Base-by-base conservation (phyloP, 2,888 invertebrate genomes). In the Pycnomerus fuliginosus region DNA sequence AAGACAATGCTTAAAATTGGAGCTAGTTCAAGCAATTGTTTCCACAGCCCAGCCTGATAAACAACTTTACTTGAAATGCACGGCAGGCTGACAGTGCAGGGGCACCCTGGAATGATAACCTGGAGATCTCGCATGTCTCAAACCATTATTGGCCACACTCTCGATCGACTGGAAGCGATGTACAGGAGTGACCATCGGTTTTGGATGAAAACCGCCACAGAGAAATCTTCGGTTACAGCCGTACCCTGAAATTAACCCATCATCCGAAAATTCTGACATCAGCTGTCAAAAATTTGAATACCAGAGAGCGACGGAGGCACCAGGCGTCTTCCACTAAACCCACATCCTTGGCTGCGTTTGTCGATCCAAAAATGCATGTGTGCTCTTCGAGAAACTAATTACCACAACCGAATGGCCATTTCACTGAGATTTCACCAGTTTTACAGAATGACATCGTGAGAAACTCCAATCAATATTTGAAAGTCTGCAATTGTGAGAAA, bases 311-410 rank as follows among this genome's bases (percentile, higher is more conserved):
- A 83, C 41, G 84, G 80, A 52, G 84, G 83, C 53, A 84, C 80
- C 53, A 83, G 79, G 60, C 82, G 82, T 64, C 86, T 80, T 64
- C 85, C 85, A 67, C 77, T 80, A 72, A 85, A 85, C 60, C 84
- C 83, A 75, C 85, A 85, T 76, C 77, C 76, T 72, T 86, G 84
- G 70, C 85, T 83, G 65, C 86, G 84, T 74, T 88, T 88, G 73
- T 87, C 86, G 71, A 88, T 88, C 88, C 88, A 89, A 79, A 89
- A 88, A 86, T 89, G 88, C 88, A 88, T 89, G 67, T 61, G 65
- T 56, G 39, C 34, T 15, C 29, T 35, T 14, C 3, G 16, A 14
- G 25, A 34, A 39, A 29, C 25, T 42, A 8, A 17, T 35, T 16
- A 11, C 10, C 24, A 11, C 34, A 27, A 20, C 23, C 20, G 4